Evolutionary conservation across 2,113 vertebrate genomes (phyloP).

Genomic region (Hippocampus abdominalis): DNA sequence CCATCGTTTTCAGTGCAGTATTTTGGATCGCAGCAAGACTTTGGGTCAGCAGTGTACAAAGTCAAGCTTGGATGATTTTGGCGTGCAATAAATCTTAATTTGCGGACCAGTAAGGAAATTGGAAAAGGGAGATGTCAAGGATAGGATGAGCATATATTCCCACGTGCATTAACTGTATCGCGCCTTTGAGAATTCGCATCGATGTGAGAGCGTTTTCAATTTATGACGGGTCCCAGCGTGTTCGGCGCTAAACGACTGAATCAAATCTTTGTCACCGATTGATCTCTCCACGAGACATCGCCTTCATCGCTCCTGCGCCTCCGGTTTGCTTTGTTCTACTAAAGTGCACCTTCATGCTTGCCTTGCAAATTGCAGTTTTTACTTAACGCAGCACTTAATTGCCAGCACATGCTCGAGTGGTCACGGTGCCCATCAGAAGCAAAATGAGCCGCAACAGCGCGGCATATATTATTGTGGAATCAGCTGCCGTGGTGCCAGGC

Average conservation of each 20-base stretch:
- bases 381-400: constrained; percentile 64
- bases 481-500: constrained; percentile 50
- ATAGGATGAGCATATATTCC: neutral
- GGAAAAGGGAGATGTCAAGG: neutral
- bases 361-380: constrained; percentile 67
- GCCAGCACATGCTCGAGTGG: constrained; percentile 63
- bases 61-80: neutral
- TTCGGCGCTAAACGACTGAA: neutral
- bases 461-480: constrained; percentile 57
- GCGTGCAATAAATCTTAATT: neutral
- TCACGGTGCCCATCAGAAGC: constrained; percentile 57
- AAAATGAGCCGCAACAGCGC: constrained; percentile 48
- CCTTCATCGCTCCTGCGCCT: constrained; percentile 14
- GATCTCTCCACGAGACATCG: constrained; percentile 14
- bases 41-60: neutral
- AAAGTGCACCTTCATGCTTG: constrained; percentile 57
- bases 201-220: constrained; percentile 2
- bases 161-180: neutral
- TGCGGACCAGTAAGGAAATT: neutral
- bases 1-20: too few species aligned
- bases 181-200: neutral
- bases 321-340: constrained; percentile 42
- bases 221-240: constrained; percentile 1
- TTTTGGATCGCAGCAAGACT: too few species aligned
- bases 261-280: constrained; percentile 18